A percentile compares a stretch with the other conserved stretches of the same genome.
phyloP scores from a whole-genome alignment of 2,113 vertebrate species.

The Haemorhous mexicanus region DNA sequence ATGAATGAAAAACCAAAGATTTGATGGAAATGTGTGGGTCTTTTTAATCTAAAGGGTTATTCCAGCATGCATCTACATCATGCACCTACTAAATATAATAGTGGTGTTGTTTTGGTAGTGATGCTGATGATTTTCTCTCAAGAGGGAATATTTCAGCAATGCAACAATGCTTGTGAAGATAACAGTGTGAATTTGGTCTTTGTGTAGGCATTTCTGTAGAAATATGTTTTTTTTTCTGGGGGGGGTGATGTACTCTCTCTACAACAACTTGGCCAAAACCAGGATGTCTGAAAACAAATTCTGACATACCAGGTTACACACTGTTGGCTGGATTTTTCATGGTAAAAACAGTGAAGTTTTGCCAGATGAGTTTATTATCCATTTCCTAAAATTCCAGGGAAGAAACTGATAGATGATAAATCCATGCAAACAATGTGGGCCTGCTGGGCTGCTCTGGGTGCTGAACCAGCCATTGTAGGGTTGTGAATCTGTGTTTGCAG shows the following conservation, averaged over 20 bases:
- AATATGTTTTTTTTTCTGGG: not conserved
- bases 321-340: not conserved
- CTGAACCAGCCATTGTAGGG: rapidly evolving
- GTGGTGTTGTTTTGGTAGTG: not conserved
- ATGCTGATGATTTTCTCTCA: not conserved
- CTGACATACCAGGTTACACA: not conserved
- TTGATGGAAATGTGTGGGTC: not conserved
- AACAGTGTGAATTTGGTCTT: not conserved
- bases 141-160: not conserved
- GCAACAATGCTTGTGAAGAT: not conserved
- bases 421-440: not conserved
- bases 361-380: not conserved
- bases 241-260: not conserved
- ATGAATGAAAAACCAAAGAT: not conserved
- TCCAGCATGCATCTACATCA: conserved; percentile 8
- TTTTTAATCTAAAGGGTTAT: not conserved
- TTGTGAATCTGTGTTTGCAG: not conserved
- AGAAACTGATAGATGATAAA: not conserved
- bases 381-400: not conserved
- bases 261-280: not conserved
- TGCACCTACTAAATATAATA: not conserved
- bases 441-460: not conserved
- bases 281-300: not conserved
- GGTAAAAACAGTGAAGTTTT: not conserved
- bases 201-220: not conserved